Conservation (phyloP, 2,797 vertebrate genomes). For the Mormyrops attenuatus region DNA sequence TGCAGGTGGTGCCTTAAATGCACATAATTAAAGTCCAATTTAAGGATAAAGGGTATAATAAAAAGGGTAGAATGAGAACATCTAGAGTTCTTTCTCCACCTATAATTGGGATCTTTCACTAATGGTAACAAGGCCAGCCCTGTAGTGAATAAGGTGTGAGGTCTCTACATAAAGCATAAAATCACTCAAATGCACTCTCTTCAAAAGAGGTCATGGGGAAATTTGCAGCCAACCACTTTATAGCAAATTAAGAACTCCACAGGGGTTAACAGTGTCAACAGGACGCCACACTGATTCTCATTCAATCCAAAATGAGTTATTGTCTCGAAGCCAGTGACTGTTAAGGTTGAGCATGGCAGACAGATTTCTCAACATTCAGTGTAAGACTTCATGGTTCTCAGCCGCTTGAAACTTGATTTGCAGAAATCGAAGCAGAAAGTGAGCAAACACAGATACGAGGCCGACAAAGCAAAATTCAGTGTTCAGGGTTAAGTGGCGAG, state of each 20-base stretch:
- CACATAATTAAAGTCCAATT: conserved; percentile 2
- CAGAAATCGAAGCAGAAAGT: background rate
- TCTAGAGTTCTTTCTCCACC: background rate
- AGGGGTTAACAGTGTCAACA: background rate
- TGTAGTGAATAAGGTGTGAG: background rate
- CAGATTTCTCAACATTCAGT: background rate
- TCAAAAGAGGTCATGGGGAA: background rate
- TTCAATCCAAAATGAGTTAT: background rate
- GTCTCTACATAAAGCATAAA: conserved; percentile 5
- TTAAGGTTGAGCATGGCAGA: background rate
- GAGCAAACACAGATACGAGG: background rate
- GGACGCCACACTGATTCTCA: background rate
- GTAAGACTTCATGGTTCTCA: background rate
- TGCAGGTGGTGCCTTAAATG: background rate
- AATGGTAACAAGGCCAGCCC: background rate
- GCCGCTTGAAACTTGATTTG: background rate
- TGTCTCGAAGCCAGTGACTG: background rate
- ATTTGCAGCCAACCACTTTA: background rate
- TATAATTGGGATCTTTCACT: background rate
- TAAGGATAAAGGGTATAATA: background rate
- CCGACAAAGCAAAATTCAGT: background rate
- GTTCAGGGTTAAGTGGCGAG: background rate
- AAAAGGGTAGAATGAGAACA: background rate
- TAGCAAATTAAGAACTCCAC: conserved; percentile 1
- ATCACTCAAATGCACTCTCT: background rate